Evolutionary conservation across 1,140 invertebrate genomes (phyloP).

Genomic region (Ctenoplectra terminalis): DNA sequence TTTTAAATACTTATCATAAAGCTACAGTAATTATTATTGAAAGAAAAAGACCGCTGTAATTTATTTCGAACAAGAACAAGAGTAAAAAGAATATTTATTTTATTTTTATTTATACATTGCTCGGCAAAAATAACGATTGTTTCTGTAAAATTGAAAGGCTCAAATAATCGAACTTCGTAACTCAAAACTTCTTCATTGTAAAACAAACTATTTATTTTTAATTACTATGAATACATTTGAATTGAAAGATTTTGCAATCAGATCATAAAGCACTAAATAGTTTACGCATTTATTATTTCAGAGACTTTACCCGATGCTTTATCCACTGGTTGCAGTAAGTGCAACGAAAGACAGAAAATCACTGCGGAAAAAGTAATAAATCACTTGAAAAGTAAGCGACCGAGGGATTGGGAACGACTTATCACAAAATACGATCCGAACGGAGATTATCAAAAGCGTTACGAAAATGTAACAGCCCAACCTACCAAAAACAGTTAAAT

Average conservation of each 20-base stretch:
- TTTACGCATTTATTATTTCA: conserved; percentile 55
- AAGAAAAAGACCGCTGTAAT: not conserved
- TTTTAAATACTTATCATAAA: not conserved
- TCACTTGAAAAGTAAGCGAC: conserved; percentile 74
- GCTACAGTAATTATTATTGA: not conserved
- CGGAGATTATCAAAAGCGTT: conserved; percentile 78
- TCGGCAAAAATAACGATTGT: too few species aligned
- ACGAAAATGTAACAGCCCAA: conserved; percentile 50
- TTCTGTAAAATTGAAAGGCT: too few species aligned
- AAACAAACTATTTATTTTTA: too few species aligned
- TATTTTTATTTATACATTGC: too few species aligned
- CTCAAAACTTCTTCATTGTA: too few species aligned
- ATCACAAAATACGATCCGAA: conserved; percentile 79
- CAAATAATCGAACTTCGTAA: too few species aligned
- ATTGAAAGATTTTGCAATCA: not conserved
- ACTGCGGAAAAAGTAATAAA: conserved; percentile 79
- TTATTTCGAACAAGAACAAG: not conserved
- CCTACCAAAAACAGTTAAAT: conserved; percentile 37
- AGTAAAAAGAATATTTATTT: not conserved
- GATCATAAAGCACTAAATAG: not conserved
- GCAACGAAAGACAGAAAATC: conserved; percentile 79
- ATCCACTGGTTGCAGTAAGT: conserved; percentile 76
- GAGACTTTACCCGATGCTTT: conserved; percentile 81
- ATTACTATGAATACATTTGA: not conserved
- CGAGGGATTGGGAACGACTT: conserved; percentile 79